Conservation (phyloP, 2,797 vertebrate species). For the Gobionotothen gibberifrons region DNA sequence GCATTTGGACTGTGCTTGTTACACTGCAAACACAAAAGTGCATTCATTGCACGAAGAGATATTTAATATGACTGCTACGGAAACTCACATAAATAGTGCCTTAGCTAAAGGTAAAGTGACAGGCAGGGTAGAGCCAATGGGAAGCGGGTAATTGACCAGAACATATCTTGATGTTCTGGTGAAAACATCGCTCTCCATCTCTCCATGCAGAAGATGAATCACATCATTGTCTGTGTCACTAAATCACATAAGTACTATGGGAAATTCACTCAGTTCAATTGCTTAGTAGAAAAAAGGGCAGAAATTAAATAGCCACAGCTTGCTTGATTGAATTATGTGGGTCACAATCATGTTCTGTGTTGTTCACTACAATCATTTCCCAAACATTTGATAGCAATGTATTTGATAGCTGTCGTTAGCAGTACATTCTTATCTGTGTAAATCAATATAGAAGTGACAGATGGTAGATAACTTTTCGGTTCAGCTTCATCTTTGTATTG, state of each 20-base stretch:
- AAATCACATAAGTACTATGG: constrained; percentile 74
- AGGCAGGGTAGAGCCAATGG: constrained; percentile 43
- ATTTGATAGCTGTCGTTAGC: background rate
- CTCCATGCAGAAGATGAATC: constrained; percentile 73
- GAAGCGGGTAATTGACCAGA: constrained; percentile 75
- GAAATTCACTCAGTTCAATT: constrained; percentile 72
- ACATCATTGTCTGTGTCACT: constrained; percentile 72
- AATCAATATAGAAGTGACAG: constrained; percentile 9
- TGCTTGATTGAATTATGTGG: constrained; percentile 42
- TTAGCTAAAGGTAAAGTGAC: constrained; percentile 54
- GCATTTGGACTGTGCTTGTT: constrained; percentile 49
- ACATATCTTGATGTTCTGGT: constrained; percentile 75
- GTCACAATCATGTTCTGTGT: constrained; percentile 33
- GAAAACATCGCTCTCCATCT: constrained; percentile 57
- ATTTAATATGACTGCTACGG: constrained; percentile 44
- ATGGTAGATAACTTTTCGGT: background rate
- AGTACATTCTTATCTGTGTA: background rate
- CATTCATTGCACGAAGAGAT: constrained; percentile 45
- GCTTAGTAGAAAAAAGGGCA: constrained; percentile 40
- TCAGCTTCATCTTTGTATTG: constrained; percentile 9
- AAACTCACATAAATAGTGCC: constrained; percentile 28
- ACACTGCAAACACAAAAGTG: constrained; percentile 46
- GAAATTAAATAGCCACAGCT: constrained; percentile 44
- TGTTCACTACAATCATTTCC: constrained; percentile 31
- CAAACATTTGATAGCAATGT: background rate